Percentiles rank a stretch among this genome's conserved stretches.
These are phyloP conservation scores for Zoanthus sansibaricus DNA, from an alignment of 92 coral and sea anemone genomes.

Conservation along the genomic window DNA sequence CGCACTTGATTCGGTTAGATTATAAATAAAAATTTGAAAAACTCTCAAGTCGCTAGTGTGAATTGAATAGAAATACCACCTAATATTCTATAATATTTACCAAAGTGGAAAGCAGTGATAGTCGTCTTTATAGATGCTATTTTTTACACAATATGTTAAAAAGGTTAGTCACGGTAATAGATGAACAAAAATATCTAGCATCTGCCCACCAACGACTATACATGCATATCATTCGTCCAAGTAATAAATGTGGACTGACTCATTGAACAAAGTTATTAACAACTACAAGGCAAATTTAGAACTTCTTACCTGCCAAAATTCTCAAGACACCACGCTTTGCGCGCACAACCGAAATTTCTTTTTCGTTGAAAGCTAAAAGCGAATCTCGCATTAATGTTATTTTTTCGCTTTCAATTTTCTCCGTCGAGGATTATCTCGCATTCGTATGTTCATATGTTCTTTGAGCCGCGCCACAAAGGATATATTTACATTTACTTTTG, in stretches of 20 bases:
- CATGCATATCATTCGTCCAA: neutral
- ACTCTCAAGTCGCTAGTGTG: neutral
- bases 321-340: neutral
- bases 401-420: slow-evolving; percentile 16
- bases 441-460: slow-evolving; percentile 10
- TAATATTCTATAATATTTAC: neutral
- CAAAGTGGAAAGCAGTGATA: neutral
- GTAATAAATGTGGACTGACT: neutral
- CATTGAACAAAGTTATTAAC: slow-evolving; percentile 17
- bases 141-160: slow-evolving; percentile 1
- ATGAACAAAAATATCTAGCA: neutral
- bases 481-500: slow-evolving; percentile 35
- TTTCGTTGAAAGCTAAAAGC: slow-evolving; percentile 13
- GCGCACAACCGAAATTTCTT: slow-evolving; percentile 13
- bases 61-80: neutral
- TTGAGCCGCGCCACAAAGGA: slow-evolving; percentile 1
- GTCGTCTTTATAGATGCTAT: neutral
- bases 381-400: slow-evolving; percentile 12
- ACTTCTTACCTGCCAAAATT: slow-evolving; percentile 29
- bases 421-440: neutral
- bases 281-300: slow-evolving; percentile 22
- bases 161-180: neutral
- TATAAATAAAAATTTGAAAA: neutral
- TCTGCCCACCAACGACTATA: slow-evolving; percentile 8
- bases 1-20: neutral